Percentiles rank a stretch among this genome's conserved stretches.
phyloP scores from a whole-genome alignment of 2,113 vertebrate species.

The Mesocricetus auratus region DNA sequence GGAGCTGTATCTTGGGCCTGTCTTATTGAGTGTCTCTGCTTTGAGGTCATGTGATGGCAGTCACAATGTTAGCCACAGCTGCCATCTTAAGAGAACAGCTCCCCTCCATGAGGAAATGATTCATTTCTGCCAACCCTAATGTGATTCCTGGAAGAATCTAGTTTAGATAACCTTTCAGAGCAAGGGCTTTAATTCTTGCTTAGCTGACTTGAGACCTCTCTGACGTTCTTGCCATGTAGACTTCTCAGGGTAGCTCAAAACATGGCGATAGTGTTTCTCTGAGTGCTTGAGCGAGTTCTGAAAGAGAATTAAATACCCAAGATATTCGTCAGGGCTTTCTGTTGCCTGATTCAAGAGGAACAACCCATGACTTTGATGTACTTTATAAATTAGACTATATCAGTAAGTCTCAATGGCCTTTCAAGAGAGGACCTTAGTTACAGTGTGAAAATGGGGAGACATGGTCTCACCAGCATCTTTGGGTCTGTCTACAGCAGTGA shows the following conservation, averaged over 20 bases:
- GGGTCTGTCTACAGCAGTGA: not conserved
- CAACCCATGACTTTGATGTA: not conserved
- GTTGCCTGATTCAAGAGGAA: not conserved
- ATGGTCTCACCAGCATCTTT: no score
- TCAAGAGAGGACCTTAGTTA: not conserved
- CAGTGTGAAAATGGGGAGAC: not conserved
- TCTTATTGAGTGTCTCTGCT: not conserved
- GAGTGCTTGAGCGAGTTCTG: not conserved
- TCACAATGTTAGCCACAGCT: no score
- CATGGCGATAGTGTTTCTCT: not conserved
- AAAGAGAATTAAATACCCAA: not conserved
- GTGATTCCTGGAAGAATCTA: not conserved
- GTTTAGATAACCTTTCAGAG: not conserved
- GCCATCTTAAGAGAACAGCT: not conserved
- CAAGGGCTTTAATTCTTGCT: not conserved
- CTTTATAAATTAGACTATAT: not conserved
- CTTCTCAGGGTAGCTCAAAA: not conserved
- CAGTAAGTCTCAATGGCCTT: not conserved
- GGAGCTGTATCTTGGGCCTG: not conserved
- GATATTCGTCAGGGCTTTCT: not conserved
- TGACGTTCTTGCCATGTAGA: not conserved
- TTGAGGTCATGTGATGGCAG: not conserved
- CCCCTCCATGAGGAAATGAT: not conserved
- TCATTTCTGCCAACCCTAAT: not conserved
- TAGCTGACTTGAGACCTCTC: not conserved